Evolutionary conservation across 2,888 invertebrate species (phyloP).

Genomic region (Campoplex nolae): DNA sequence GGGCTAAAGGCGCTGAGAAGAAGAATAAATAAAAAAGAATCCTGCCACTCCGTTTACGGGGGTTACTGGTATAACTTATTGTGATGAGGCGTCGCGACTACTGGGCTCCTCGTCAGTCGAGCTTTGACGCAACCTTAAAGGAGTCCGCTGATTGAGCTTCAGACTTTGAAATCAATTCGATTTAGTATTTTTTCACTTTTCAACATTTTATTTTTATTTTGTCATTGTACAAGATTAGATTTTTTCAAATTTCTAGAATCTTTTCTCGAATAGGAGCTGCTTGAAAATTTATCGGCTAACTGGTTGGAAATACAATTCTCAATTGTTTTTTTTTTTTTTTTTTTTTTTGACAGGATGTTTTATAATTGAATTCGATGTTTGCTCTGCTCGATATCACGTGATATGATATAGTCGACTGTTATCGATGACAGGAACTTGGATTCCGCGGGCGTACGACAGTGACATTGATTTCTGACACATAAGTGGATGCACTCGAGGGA

Average conservation of each 20-base stretch:
- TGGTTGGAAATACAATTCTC: neutral
- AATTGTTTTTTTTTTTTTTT: neutral
- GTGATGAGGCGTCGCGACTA: slow-evolving; percentile 7
- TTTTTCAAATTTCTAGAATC: neutral
- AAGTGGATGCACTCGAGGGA: slow-evolving; percentile 53
- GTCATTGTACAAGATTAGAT: neutral
- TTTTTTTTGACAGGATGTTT: slow-evolving; percentile 16
- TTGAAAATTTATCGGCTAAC: neutral
- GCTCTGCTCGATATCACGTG: neutral
- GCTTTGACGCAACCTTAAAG: neutral
- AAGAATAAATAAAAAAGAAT: neutral
- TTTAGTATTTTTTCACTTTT: neutral
- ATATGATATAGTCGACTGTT: slow-evolving; percentile 44
- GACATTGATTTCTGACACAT: slow-evolving; percentile 63
- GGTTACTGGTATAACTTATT: neutral
- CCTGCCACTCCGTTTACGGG: neutral
- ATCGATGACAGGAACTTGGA: slow-evolving; percentile 55
- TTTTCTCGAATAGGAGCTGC: neutral
- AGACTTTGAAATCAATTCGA: neutral
- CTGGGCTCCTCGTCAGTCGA: neutral
- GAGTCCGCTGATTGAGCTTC: neutral
- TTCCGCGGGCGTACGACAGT: slow-evolving; percentile 53
- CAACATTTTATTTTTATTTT: neutral
- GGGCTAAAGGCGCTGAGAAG: slow-evolving; percentile 63
- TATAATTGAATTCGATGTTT: slow-evolving; percentile 18